Evolutionary conservation across 1,140 invertebrate genomes (phyloP).

Genomic region (Grapholita molesta): DNA sequence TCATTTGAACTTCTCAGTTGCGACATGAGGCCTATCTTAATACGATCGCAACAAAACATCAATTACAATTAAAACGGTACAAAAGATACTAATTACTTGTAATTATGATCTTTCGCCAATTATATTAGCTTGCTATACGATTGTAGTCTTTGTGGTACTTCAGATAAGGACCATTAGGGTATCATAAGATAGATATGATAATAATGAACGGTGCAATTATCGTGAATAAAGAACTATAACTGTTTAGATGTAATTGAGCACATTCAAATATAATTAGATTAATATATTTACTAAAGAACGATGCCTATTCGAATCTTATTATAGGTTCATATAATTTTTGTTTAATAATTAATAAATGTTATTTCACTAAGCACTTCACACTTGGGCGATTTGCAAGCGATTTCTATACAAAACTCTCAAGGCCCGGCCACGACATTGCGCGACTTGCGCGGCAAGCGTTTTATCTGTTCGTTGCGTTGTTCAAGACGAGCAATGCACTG

Average conservation of each 20-base stretch:
- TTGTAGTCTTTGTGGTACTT: background rate
- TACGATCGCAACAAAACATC: background rate
- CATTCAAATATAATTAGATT: background rate
- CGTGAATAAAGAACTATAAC: background rate
- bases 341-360: too few species aligned
- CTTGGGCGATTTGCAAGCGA: too few species aligned
- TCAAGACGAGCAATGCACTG: too few species aligned
- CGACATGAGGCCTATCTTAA: background rate
- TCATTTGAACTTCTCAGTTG: background rate
- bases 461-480: too few species aligned
- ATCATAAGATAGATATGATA: background rate
- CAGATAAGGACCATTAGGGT: too few species aligned
- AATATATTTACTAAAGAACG: background rate
- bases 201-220: background rate
- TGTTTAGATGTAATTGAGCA: background rate
- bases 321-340: too few species aligned
- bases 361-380: too few species aligned
- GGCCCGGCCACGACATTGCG: too few species aligned
- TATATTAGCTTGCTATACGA: background rate
- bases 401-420: too few species aligned
- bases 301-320: too few species aligned
- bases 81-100: background rate
- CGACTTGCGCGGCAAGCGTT: too few species aligned
- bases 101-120: background rate
- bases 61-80: background rate